Percentiles rank a stretch among this genome's conserved stretches.
Evolutionary conservation across 2,888 invertebrate species (phyloP).

Genomic region (Caenorhabditis zanzibari): DNA sequence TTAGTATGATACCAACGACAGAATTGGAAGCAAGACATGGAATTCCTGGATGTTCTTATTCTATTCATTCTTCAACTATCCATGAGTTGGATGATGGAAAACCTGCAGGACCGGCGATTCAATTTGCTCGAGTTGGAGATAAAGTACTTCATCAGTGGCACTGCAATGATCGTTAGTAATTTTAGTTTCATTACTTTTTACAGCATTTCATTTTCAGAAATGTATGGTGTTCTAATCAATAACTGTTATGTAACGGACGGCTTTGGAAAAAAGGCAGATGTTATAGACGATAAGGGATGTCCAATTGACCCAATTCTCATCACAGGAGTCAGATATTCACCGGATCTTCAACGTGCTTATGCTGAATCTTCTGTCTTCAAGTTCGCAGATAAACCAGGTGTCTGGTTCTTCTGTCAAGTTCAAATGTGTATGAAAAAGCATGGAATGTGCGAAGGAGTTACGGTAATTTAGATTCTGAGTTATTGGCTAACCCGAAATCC

Average conservation of each 20-base stretch:
- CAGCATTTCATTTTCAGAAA: slow-evolving; percentile 82
- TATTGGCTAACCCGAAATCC: no score
- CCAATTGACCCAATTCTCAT: slow-evolving; percentile 82
- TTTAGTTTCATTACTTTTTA: not conserved
- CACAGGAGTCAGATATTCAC: slow-evolving; percentile 83
- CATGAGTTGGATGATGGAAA: slow-evolving; percentile 73
- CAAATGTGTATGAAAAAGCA: slow-evolving; percentile 84
- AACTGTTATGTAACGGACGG: slow-evolving; percentile 84
- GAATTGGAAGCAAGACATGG: slow-evolving; percentile 83
- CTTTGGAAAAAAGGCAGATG: slow-evolving; percentile 81
- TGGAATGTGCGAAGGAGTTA: slow-evolving; percentile 82
- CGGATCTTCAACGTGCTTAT: slow-evolving; percentile 83
- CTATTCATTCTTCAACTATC: slow-evolving; percentile 81
- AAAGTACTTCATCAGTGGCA: slow-evolving; percentile 83
- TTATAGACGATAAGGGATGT: slow-evolving; percentile 82
- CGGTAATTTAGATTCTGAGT: slow-evolving; percentile 69
- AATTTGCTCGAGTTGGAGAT: slow-evolving; percentile 83
- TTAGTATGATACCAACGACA: slow-evolving; percentile 83
- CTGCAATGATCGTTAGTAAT: slow-evolving; percentile 82
- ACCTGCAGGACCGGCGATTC: slow-evolving; percentile 81
- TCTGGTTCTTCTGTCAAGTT: slow-evolving; percentile 84
- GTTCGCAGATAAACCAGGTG: slow-evolving; percentile 83
- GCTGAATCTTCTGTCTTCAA: slow-evolving; percentile 83
- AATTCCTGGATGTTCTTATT: slow-evolving; percentile 83
- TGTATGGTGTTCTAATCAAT: slow-evolving; percentile 83